Base-by-base conservation (phyloP, 2,113 vertebrate species). In the Stigmatopora nigra region DNA sequence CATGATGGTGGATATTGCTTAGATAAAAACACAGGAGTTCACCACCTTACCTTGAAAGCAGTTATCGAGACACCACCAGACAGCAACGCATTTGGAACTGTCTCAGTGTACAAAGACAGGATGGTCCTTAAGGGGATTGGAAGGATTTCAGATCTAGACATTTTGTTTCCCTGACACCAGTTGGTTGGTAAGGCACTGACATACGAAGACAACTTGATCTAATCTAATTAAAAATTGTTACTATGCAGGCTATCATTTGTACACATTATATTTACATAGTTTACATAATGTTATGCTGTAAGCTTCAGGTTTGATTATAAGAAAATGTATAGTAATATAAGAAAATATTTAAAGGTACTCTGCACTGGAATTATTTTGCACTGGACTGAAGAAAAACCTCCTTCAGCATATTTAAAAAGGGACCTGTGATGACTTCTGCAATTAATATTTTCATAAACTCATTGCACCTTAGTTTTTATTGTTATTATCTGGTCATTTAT, bases 121-220 rank as follows among this genome's bases (percentile, higher is more conserved):
- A 93, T 98, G 93, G 38, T 92, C 2, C 75, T 99, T n/a, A 91
- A 90, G 70, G 97, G 97, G 31, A 82, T 59, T 3, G 97, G 97
- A 35, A 92, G 92, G 65, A 78, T 93, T 62, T 47, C 67, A 51
- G 85, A 93, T 75, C 89, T 91, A 81, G 80, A 91, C n/a, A 84
- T 98, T 67, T 41, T 49, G 13, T 92, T 88, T 67, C 67, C 68
- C 14, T 67, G 49, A 67, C 15, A 15, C 11, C 41, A 1, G 13
- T 45, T 44, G 16, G 13, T 45, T 44, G 16, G 2, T 45, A n/a
- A 60, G 36, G n/a, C 58, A 55, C 2, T 44, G 58, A n/a, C 17
- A 60, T 19, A 36, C 58, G 44, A 41, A 41, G 17, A 60, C 41
- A 6, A 13, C 17, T 12, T 2, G 13, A 61, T n/a, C 15, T 31